These are phyloP conservation scores for Sebastes elongatus DNA, from an alignment of 2,797 vertebrate species.

Conservation along the genomic window DNA sequence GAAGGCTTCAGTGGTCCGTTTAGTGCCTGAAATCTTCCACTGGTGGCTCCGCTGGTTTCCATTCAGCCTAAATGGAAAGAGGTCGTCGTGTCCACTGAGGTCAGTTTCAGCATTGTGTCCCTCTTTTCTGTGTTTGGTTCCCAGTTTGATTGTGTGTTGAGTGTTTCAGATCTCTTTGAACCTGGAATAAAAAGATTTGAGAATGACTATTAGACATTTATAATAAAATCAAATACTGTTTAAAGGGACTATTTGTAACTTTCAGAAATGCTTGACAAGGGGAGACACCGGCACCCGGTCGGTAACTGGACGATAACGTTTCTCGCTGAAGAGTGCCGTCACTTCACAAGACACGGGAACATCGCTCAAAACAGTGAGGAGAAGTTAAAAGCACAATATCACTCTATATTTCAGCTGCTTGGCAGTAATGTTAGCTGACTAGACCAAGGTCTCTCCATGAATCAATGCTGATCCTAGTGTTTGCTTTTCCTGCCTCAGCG, in stretches of 20 bases:
- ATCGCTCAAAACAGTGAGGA: fast-evolving
- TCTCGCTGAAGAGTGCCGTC: too few relatives aligned
- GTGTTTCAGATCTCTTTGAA: slow-evolving; percentile 77
- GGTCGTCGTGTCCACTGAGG: neutral
- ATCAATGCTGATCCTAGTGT: too few relatives aligned
- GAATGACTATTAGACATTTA: neutral
- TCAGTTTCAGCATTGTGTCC: neutral
- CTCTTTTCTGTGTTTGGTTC: slow-evolving; percentile 1
- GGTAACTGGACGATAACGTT: too few relatives aligned
- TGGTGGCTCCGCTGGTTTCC: neutral
- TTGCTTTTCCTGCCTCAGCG: too few relatives aligned
- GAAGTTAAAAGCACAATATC: too few relatives aligned
- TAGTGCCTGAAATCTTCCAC: slow-evolving; percentile 24
- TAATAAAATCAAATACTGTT: neutral
- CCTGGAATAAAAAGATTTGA: slow-evolving; percentile 62
- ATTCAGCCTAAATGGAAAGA: neutral
- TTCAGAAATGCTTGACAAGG: too few relatives aligned
- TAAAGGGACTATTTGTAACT: too few relatives aligned
- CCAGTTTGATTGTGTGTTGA: neutral
- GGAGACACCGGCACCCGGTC: too few relatives aligned
- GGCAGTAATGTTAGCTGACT: too few relatives aligned
- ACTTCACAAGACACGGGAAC: too few relatives aligned
- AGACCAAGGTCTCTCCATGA: too few relatives aligned
- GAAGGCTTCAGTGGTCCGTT: slow-evolving; percentile 24
- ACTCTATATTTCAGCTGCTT: too few relatives aligned